These are phyloP conservation scores for Daphoenositta chrysoptera DNA, from an alignment of 2,113 vertebrate genomes.

Conservation along the genomic window DNA sequence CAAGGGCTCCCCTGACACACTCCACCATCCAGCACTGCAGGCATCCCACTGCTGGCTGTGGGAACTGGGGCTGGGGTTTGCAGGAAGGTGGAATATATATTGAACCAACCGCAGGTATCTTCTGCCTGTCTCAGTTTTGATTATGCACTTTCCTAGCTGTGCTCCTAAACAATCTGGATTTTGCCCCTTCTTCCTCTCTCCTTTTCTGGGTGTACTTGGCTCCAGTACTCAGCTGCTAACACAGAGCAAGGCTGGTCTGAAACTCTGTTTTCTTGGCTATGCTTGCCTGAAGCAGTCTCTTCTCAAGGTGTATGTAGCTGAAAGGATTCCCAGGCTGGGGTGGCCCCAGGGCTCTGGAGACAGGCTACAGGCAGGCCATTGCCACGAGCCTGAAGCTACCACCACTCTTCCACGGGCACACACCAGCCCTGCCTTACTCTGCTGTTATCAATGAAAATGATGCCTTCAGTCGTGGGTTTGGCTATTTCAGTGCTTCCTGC, in stretches of 20 bases:
- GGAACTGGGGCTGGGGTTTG: not conserved
- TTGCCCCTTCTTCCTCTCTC: not conserved
- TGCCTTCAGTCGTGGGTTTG: not conserved
- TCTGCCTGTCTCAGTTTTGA: not conserved
- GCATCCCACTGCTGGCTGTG: not conserved
- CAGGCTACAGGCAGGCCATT: not conserved
- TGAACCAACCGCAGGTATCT: not conserved
- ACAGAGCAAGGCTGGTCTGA: not conserved
- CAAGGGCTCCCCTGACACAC: not conserved
- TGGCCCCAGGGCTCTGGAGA: not conserved
- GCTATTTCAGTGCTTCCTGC: not conserved
- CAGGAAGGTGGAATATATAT: not conserved
- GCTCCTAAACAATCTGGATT: not conserved
- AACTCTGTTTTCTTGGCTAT: not conserved
- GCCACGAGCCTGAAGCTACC: not conserved
- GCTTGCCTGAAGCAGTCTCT: not conserved
- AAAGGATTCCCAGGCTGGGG: not conserved
- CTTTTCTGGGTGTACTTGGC: not conserved
- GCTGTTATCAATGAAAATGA: not conserved
- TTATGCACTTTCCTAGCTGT: not conserved
- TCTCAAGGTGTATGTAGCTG: not conserved
- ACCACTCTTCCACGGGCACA: rapidly evolving
- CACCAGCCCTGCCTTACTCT: not conserved
- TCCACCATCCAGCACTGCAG: not conserved
- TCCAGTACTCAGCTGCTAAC: not conserved